These are phyloP conservation scores for Cephus pygmeus DNA, from an alignment of 2,888 invertebrate genomes.

Conservation along the genomic window DNA sequence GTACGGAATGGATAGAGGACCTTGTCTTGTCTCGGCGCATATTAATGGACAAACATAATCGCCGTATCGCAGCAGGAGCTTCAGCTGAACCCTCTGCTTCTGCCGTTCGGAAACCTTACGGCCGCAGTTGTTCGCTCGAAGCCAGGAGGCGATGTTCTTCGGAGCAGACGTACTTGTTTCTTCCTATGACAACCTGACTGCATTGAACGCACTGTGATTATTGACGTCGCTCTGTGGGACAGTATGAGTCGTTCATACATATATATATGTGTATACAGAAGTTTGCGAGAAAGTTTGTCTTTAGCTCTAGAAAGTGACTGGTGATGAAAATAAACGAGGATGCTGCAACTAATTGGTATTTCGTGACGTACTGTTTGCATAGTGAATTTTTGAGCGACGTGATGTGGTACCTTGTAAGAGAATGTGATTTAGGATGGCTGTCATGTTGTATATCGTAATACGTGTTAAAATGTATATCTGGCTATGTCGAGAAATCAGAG, in stretches of 20 bases:
- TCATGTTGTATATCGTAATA: neutral
- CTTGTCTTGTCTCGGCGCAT: slow-evolving; percentile 59
- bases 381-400: neutral
- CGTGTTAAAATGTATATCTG: neutral
- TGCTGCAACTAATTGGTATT: neutral
- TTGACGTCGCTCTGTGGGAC: neutral
- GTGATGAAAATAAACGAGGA: neutral
- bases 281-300: neutral
- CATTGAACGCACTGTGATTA: neutral
- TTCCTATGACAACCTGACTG: neutral
- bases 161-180: slow-evolving; percentile 22
- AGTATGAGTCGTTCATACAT: neutral
- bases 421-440: neutral
- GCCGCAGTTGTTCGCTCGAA: slow-evolving; percentile 53
- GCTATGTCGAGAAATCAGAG: neutral
- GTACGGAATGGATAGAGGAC: slow-evolving; percentile 32
- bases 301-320: neutral
- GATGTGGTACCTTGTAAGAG: neutral
- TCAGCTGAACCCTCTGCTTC: slow-evolving; percentile 47
- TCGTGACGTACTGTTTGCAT: neutral
- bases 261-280: neutral
- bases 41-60: slow-evolving; percentile 64
- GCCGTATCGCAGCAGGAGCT: slow-evolving; percentile 61
- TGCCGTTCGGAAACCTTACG: slow-evolving; percentile 25
- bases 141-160: slow-evolving; percentile 51